Percentiles rank a stretch among this genome's conserved stretches.
Evolutionary conservation across 2,797 vertebrate species (phyloP).

Genomic region (Sternarchorhynchus goeldii): DNA sequence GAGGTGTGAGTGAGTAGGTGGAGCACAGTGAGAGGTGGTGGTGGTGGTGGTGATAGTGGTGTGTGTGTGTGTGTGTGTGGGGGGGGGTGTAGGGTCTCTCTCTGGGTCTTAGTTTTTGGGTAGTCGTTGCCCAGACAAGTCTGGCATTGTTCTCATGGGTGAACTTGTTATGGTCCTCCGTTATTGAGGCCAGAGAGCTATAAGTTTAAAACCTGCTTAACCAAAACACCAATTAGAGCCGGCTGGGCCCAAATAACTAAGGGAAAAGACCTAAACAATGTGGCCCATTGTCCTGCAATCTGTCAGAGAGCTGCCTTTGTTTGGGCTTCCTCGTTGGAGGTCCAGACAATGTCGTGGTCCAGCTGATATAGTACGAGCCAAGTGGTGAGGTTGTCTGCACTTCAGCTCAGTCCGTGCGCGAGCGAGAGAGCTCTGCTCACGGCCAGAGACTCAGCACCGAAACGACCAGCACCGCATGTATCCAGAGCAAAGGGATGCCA

Average conservation of each 20-base stretch:
- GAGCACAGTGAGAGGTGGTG: conserved; percentile 25
- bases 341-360: conserved; percentile 55
- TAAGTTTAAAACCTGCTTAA: conserved; percentile 86
- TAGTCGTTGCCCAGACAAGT: conserved; percentile 67
- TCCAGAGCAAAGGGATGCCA: background rate
- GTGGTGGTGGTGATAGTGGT: conserved; percentile 38
- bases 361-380: conserved; percentile 40
- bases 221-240: conserved; percentile 83
- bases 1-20: conserved; percentile 8
- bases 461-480: background rate
- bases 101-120: conserved; percentile 60
- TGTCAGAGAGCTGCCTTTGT: conserved; percentile 66
- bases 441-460: background rate
- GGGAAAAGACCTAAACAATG: conserved; percentile 70
- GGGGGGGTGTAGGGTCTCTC: conserved; percentile 47
- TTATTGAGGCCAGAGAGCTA: conserved; percentile 70
- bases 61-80: background rate
- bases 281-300: conserved; percentile 66
- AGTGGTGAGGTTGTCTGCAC: conserved; percentile 20
- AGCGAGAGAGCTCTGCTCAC: conserved; percentile 10
- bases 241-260: conserved; percentile 70
- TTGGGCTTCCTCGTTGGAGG: conserved; percentile 60
- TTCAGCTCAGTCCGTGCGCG: background rate
- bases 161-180: conserved; percentile 59
- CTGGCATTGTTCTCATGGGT: conserved; percentile 69